Evolutionary conservation across 1,140 invertebrate genomes (phyloP).

Genomic region (Vanessa atalanta): DNA sequence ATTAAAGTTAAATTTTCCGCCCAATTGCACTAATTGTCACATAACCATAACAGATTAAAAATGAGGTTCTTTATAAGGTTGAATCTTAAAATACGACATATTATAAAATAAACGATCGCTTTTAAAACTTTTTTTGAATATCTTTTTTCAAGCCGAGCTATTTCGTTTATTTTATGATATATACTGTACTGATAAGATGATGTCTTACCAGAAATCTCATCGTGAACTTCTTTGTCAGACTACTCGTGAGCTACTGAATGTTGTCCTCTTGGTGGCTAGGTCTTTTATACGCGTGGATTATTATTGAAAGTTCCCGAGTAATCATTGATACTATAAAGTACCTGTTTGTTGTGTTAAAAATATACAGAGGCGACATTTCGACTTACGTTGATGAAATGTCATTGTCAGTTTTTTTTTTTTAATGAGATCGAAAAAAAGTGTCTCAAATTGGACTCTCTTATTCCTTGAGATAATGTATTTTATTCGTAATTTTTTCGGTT

Average conservation of each 20-base stretch:
- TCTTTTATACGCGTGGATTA: constrained; percentile 65
- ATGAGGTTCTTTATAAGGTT: background rate
- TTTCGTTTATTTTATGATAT: constrained; percentile 13
- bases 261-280: constrained; percentile 42
- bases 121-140: background rate
- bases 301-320: constrained; percentile 58
- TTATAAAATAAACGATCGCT: constrained; percentile 2
- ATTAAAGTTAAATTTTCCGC: background rate
- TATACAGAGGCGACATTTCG: constrained; percentile 32
- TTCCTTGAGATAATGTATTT: background rate
- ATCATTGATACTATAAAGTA: constrained; percentile 47
- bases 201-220: constrained; percentile 77
- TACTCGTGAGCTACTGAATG: constrained; percentile 77
- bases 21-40: constrained; percentile 6
- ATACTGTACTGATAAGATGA: constrained; percentile 20
- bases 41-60: background rate
- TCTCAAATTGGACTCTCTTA: background rate
- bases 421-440: background rate
- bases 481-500: background rate
- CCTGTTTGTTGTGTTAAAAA: constrained; percentile 30
- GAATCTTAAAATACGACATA: background rate
- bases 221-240: constrained; percentile 76
- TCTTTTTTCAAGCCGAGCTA: background rate
- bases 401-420: constrained; percentile 29
- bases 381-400: constrained; percentile 25